These are phyloP conservation scores for Chrosomus eos DNA, from an alignment of 2,797 vertebrate species.

Conservation along the genomic window DNA sequence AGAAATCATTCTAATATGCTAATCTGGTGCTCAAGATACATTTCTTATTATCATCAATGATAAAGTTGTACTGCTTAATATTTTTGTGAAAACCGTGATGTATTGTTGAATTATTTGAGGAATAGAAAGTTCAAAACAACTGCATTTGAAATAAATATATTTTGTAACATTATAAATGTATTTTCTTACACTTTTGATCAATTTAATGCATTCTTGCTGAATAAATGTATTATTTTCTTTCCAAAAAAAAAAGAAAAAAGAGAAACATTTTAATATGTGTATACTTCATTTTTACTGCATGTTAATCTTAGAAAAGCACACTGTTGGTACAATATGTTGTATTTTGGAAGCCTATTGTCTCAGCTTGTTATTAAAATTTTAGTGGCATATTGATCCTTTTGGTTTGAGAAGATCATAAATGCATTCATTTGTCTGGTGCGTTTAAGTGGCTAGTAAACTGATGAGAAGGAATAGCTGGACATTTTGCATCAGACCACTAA, in stretches of 20 bases:
- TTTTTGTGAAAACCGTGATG: not conserved
- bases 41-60: not conserved
- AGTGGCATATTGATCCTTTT: not conserved
- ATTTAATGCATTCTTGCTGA: not conserved
- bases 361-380: not conserved
- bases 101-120: not conserved
- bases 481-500: slow-evolving; percentile 32
- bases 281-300: not conserved
- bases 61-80: not conserved
- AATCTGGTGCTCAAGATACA: not conserved
- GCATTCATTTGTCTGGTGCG: not conserved
- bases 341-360: not conserved
- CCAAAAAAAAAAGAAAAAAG: no score
- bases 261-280: not conserved
- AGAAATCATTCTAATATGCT: not conserved
- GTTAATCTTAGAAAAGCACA: not conserved
- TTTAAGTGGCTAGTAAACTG: slow-evolving; percentile 22
- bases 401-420: not conserved
- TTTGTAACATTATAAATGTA: no score
- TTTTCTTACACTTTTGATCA: not conserved
- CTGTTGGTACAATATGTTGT: not conserved
- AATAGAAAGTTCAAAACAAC: no score
- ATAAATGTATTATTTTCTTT: not conserved
- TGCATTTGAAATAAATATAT: not conserved
- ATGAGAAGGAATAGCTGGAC: slow-evolving; percentile 26